Evolutionary conservation across 2,888 invertebrate species (phyloP).

Genomic region (Incurvaria masculella): DNA sequence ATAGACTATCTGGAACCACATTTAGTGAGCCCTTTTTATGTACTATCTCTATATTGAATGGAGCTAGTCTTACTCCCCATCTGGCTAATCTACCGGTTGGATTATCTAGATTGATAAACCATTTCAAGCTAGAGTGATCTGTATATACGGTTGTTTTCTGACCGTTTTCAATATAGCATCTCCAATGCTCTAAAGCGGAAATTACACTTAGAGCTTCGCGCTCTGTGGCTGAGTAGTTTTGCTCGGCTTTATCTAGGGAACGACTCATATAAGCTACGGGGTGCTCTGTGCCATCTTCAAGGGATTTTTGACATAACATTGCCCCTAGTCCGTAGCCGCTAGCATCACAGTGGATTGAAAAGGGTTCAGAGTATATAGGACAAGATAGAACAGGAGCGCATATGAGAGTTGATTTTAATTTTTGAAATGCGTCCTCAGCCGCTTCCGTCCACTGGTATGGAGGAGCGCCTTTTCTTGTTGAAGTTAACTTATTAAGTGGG

Average conservation of each 20-base stretch:
- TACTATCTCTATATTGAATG: constrained; percentile 3
- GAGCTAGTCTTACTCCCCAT: constrained; percentile 3
- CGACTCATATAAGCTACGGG: background rate
- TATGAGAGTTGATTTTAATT: no score
- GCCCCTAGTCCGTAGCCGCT: no score
- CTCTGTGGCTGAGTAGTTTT: constrained; percentile 4
- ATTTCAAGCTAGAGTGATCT: constrained; percentile 1
- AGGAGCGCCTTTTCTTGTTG: no score
- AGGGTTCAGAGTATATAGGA: no score
- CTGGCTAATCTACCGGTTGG: constrained; percentile 7
- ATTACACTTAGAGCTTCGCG: constrained; percentile 4
- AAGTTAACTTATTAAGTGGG: no score
- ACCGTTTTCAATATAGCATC: constrained; percentile 1
- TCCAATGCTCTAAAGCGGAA: background rate
- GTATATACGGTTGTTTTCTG: background rate
- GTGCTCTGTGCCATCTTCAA: no score
- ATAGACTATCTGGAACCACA: no score
- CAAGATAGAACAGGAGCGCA: no score
- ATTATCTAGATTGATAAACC: constrained; percentile 4
- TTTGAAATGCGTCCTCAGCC: no score
- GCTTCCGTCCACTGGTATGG: no score
- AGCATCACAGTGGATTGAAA: no score
- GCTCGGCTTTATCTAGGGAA: constrained; percentile 1
- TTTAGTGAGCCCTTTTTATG: constrained; percentile 2
- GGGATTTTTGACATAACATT: no score